Percentiles rank a stretch among this genome's conserved stretches.
phyloP scores from a whole-genome alignment of 2,888 invertebrate species.

The Rhopalosiphum nymphaeae region DNA sequence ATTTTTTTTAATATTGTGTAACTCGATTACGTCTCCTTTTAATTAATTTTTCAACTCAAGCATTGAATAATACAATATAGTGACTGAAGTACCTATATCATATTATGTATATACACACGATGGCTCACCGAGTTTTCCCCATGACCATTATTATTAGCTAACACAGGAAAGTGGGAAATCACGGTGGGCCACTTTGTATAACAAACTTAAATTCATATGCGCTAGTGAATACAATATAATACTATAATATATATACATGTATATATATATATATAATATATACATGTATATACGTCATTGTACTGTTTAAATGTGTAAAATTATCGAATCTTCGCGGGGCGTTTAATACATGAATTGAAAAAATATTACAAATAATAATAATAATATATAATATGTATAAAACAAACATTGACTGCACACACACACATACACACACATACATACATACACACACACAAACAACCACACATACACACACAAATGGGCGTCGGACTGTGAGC shows the following conservation, averaged over 20 bases:
- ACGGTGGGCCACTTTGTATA: neutral
- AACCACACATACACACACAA: neutral
- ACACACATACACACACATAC: neutral
- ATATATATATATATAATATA: neutral
- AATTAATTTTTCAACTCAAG: neutral
- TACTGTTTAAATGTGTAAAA: neutral
- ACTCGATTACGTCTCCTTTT: neutral
- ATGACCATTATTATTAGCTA: neutral
- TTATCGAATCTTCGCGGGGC: neutral
- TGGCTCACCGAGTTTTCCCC: neutral
- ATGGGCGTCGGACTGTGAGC: conserved; percentile 1
- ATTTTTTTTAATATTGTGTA: neutral
- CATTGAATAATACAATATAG: neutral
- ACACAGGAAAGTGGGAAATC: neutral
- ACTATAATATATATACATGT: neutral
- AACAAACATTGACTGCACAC: neutral
- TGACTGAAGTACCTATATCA: neutral
- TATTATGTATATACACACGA: neutral
- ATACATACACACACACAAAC: neutral
- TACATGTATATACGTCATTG: neutral
- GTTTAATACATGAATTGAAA: neutral
- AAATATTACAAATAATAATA: neutral
- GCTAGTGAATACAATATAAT: neutral
- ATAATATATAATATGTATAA: neutral
- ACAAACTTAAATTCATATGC: neutral